A percentile compares a stretch with the other conserved stretches of the same genome.
These are phyloP conservation scores for Anastrepha obliqua DNA, from an alignment of 1,140 invertebrate species.

Conservation along the genomic window DNA sequence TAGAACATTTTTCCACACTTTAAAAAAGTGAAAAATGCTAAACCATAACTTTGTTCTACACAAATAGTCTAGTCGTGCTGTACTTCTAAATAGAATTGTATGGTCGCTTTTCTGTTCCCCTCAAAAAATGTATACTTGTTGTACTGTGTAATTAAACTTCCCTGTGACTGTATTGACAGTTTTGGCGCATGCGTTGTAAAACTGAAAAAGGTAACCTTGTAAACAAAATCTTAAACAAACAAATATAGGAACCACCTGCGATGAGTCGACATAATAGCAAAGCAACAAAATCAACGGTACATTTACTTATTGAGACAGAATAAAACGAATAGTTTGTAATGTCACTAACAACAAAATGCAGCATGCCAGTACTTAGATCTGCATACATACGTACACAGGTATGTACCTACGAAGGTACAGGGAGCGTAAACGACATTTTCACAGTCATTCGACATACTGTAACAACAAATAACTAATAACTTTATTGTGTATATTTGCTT, in stretches of 20 bases:
- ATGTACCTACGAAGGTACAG: neutral
- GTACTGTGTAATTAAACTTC: slow-evolving; percentile 29
- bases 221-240: neutral
- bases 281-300: neutral
- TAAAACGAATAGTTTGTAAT: neutral
- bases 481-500: neutral
- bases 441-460: slow-evolving; percentile 13
- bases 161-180: slow-evolving; percentile 35
- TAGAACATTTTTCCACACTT: no score
- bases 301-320: neutral
- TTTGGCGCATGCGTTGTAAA: slow-evolving; percentile 19
- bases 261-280: neutral
- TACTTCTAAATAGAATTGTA: no score
- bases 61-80: no score
- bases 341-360: neutral
- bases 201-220: slow-evolving; percentile 33
- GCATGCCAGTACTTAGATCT: neutral
- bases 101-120: no score
- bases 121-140: no score
- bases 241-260: neutral
- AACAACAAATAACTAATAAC: slow-evolving; percentile 15
- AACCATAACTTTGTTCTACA: no score
- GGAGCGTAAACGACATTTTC: slow-evolving; percentile 31
- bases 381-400: no score
- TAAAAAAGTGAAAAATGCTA: no score